Evolutionary conservation across 2,888 invertebrate genomes (phyloP), one percentile per base, ranked within the genome.

Genomic region (Bellardia bayeri): DNA sequence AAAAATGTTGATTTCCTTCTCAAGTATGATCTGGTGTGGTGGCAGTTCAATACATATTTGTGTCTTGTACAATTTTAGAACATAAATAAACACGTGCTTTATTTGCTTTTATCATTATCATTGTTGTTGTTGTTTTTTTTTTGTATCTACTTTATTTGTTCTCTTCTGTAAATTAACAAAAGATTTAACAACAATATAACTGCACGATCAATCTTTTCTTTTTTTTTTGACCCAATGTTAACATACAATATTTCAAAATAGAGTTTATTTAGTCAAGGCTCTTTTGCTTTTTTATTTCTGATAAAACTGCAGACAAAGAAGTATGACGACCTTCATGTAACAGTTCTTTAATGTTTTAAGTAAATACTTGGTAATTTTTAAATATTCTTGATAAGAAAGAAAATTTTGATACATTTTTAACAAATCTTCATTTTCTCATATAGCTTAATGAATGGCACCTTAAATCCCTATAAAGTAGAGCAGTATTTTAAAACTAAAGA

Each of bases 1-100:
- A 89, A 89, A 87, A 88, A 89, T 89, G 88, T 86, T 82, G 89
- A 87, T 88, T 86, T 89, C 89, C 88, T 89, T 89, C 89, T 74
- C 76, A 85, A 69, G 72, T 82, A 87, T 87, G 87, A 78, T 64
- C 76, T 45, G 69, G 64, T 78, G 71, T 72, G 49, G 74, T 83
- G 64, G 71, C 64, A 69, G 83, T 83, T 83, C 76, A 83, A 74
- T 75, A 87, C 76, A 82, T 85, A 88, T 88, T 87, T 89, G 78
- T 87, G 71, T 87, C 81, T 78, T 71, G 81, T 69, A 49, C 42
- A 78, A 83, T 78, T 88, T 85, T 30, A 82, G 69, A 85, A 82
- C 87, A 87, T 85, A 85, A 87, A 87, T 84, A 87, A 85, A 87
- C 87, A 87, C 87, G 87, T 87, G 87, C 87, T 87, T 87, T 82